Evolutionary conservation across 1,140 invertebrate genomes (phyloP).

Genomic region (Bombus waltoni): DNA sequence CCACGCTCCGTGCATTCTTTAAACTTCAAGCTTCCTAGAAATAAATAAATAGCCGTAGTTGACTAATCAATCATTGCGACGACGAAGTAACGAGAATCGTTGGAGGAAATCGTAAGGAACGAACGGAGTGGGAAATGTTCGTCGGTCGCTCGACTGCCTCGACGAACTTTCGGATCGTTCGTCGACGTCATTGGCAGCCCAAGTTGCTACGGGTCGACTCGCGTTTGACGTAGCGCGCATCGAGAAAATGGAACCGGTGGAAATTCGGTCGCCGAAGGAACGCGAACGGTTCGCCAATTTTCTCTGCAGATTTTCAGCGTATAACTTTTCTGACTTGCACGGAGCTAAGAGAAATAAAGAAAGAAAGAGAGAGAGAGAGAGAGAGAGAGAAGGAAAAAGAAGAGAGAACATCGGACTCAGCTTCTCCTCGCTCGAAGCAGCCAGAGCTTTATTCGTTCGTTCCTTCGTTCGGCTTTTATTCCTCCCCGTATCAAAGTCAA

Average conservation of each 20-base stretch:
- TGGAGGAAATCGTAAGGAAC: not conserved
- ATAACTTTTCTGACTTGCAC: constrained; percentile 21
- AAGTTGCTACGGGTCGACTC: not conserved
- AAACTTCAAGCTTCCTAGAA: not conserved
- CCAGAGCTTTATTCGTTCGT: constrained; percentile 38
- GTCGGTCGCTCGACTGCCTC: not conserved
- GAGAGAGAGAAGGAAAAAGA: not conserved
- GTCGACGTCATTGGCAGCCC: not conserved
- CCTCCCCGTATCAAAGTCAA: constrained; percentile 39
- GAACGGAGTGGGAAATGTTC: not conserved
- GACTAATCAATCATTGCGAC: not conserved
- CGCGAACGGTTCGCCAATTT: constrained; percentile 29
- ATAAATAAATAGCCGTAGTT: not conserved
- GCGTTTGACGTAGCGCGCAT: not conserved
- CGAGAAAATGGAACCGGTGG: not conserved
- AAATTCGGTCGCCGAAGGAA: constrained; percentile 28
- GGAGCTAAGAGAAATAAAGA: not conserved
- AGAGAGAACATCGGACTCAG: constrained; percentile 12
- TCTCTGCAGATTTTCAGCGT: constrained; percentile 1
- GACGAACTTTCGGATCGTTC: not conserved
- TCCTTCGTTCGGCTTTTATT: constrained; percentile 37
- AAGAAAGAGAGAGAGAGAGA: too few species aligned
- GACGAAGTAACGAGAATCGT: not conserved
- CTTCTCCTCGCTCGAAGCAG: constrained; percentile 10
- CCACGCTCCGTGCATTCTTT: not conserved